Percentiles rank a stretch among this genome's conserved stretches.
Conservation (phyloP, 2,113 vertebrate genomes). For the Leiothrix lutea region DNA sequence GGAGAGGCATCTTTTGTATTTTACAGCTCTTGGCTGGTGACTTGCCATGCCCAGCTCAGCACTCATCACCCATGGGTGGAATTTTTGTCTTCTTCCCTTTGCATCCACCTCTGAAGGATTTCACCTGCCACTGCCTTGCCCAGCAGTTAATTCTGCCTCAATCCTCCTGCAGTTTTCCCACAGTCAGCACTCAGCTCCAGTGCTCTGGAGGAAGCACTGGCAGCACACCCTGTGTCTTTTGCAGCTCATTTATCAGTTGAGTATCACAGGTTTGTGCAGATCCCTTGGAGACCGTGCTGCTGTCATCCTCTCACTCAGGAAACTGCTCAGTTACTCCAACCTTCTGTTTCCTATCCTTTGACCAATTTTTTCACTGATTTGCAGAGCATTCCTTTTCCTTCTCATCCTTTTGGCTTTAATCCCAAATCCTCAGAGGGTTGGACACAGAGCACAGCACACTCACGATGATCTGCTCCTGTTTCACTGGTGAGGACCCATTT, state of each 20-base stretch:
- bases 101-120: background rate
- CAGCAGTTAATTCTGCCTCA: background rate
- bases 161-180: background rate
- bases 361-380: background rate
- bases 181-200: background rate
- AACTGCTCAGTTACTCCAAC: background rate
- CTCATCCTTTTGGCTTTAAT: background rate
- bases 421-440: background rate
- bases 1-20: background rate
- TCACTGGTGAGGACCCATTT: background rate
- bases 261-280: background rate
- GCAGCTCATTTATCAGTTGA: background rate
- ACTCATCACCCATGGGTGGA: accelerated
- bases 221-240: background rate
- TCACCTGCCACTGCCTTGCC: background rate
- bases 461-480: accelerated
- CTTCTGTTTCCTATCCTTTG: background rate
- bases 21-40: background rate
- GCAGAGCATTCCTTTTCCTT: background rate
- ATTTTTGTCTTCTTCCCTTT: background rate
- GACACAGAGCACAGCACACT: background rate
- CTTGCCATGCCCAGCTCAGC: background rate
- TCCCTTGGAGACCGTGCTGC: background rate
- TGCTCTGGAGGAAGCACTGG: background rate
- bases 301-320: background rate